phyloP scores from a whole-genome alignment of 2,888 invertebrate genomes.

The Brachylomia viminalis region DNA sequence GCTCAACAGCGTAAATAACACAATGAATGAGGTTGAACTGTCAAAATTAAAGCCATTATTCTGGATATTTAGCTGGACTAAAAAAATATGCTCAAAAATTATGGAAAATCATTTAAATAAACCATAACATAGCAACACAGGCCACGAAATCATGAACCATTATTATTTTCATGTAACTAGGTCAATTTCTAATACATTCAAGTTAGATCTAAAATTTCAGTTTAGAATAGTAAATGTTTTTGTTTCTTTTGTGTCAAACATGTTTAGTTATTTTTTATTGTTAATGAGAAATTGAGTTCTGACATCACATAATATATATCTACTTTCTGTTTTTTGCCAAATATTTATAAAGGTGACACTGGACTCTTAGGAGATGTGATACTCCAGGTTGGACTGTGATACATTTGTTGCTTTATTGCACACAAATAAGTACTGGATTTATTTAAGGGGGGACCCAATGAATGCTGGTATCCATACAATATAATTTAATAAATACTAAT shows the following conservation, averaged over 20 bases:
- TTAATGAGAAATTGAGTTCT: constrained; percentile 40
- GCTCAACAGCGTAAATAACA: too few relatives aligned
- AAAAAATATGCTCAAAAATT: constrained; percentile 3
- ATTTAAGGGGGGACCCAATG: neutral
- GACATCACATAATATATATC: constrained; percentile 3
- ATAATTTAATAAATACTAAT: neutral
- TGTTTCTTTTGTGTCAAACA: constrained; percentile 35
- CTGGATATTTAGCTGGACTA: neutral
- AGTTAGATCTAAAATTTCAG: constrained; percentile 68
- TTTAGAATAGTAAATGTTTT: constrained; percentile 53
- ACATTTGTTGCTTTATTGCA: neutral
- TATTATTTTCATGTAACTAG: constrained; percentile 76
- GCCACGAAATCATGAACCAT: constrained; percentile 72
- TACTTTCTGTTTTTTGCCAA: neutral
- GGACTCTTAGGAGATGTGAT: neutral
- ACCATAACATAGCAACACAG: constrained; percentile 40
- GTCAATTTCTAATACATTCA: constrained; percentile 83
- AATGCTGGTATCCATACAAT: neutral
- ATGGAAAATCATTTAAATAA: constrained; percentile 31
- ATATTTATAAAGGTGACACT: neutral
- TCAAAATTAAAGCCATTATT: too few relatives aligned
- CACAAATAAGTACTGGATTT: neutral
- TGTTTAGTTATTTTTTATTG: constrained; percentile 46
- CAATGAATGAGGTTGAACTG: too few relatives aligned
- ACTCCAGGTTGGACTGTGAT: neutral